These are phyloP conservation scores for Acleris emargana DNA, from an alignment of 2,888 invertebrate genomes.

Conservation along the genomic window DNA sequence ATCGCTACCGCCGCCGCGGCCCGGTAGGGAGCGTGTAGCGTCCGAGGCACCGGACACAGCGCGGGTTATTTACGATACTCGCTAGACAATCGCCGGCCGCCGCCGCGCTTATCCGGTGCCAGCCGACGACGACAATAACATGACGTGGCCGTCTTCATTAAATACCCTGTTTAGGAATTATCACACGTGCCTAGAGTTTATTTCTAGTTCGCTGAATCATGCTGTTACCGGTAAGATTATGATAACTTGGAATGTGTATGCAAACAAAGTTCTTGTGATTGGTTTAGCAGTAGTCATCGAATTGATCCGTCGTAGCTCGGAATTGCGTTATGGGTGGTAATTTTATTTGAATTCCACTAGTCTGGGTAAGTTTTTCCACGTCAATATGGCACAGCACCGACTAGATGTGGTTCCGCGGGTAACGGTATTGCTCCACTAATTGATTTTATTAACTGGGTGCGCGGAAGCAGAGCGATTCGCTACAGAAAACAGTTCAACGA, in stretches of 20 bases:
- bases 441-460: slow-evolving; percentile 66
- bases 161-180: slow-evolving; percentile 74
- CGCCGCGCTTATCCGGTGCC: slow-evolving; percentile 79
- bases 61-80: slow-evolving; percentile 80
- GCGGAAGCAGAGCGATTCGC: slow-evolving; percentile 69
- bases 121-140: slow-evolving; percentile 73
- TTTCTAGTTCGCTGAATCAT: slow-evolving; percentile 73
- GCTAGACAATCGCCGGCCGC: slow-evolving; percentile 78
- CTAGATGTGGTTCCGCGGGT: slow-evolving; percentile 42
- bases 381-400: slow-evolving; percentile 41
- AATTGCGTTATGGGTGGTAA: not conserved
- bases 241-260: slow-evolving; percentile 32
- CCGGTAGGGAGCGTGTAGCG: slow-evolving; percentile 56
- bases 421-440: slow-evolving; percentile 61
- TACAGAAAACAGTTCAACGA: slow-evolving; percentile 71
- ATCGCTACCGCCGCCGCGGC: slow-evolving; percentile 56
- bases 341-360: not conserved
- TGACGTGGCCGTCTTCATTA: slow-evolving; percentile 80
- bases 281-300: slow-evolving; percentile 3
- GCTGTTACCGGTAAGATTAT: slow-evolving; percentile 43
- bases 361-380: not conserved
- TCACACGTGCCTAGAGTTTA: slow-evolving; percentile 71
- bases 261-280: slow-evolving; percentile 23
- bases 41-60: slow-evolving; percentile 76
- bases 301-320: slow-evolving; percentile 7